Conservation (phyloP, 2,113 vertebrate species). For the Trichomycterus rosablanca region DNA sequence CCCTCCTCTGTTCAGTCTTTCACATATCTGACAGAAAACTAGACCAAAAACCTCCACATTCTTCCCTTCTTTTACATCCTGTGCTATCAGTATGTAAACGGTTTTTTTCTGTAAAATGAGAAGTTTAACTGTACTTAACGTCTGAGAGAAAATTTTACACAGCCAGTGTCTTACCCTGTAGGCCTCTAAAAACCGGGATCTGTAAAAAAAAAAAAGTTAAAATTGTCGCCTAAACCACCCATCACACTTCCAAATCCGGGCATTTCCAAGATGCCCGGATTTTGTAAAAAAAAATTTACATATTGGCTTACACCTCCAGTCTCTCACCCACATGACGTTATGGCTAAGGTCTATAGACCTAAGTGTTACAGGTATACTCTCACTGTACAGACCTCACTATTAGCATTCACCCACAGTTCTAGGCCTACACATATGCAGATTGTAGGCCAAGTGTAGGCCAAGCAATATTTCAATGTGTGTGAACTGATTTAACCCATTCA, state of each 20-base stretch:
- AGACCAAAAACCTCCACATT: conserved; percentile 40
- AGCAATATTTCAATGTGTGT: conserved; percentile 11
- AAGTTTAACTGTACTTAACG: too few species aligned
- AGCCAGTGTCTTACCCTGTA: too few species aligned
- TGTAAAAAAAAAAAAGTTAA: too few species aligned
- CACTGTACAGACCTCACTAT: conserved; percentile 38
- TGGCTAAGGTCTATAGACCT: conserved; percentile 36
- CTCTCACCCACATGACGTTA: conserved; percentile 32
- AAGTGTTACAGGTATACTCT: conserved; percentile 23
- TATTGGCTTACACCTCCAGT: conserved; percentile 20
- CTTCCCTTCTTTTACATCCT: conserved; percentile 30
- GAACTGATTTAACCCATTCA: conserved; percentile 4
- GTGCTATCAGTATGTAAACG: too few species aligned
- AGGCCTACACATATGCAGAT: conserved; percentile 24
- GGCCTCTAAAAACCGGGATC: too few species aligned
- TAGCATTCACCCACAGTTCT: conserved; percentile 34
- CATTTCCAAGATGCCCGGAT: too few species aligned
- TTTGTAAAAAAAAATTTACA: too few species aligned
- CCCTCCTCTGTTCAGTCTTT: conserved; percentile 46
- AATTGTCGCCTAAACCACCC: too few species aligned
- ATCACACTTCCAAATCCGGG: too few species aligned
- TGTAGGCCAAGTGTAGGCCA: conserved; percentile 3
- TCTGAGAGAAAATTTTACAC: too few species aligned
- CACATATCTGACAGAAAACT: conserved; percentile 49
- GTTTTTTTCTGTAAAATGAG: too few species aligned